Evolutionary conservation across 2,888 invertebrate genomes (phyloP).

Genomic region (Macrophya alboannulata): DNA sequence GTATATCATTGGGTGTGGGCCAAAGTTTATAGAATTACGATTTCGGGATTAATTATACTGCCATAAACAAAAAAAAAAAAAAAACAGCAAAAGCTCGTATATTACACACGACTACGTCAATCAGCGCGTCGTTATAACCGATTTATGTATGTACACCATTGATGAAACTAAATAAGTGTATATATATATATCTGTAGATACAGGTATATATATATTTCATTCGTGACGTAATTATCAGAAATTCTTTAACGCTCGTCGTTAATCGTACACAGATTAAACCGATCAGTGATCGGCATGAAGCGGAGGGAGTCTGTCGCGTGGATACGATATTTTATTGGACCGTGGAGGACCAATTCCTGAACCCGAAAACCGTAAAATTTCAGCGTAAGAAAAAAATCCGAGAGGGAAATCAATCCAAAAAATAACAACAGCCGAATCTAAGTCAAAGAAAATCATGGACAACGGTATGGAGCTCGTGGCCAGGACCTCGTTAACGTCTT

Average conservation of each 20-base stretch:
- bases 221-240: neutral
- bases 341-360: neutral
- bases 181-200: no score
- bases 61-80: neutral
- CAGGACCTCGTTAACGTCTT: constrained; percentile 81
- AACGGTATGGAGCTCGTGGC: constrained; percentile 74
- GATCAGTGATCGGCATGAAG: neutral
- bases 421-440: neutral
- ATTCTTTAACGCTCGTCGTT: neutral
- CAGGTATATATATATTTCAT: neutral
- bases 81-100: neutral
- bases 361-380: neutral
- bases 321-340: neutral
- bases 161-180: neutral
- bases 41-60: neutral
- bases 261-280: neutral
- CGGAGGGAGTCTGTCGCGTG: neutral
- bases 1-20: neutral
- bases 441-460: constrained; percentile 69
- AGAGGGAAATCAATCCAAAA: neutral
- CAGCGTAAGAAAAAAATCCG: neutral
- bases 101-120: neutral
- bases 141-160: neutral
- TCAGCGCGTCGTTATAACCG: neutral
- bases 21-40: neutral